phyloP scores from a whole-genome alignment of 2,113 vertebrate genomes.

The Typhlomys cinereus region DNA sequence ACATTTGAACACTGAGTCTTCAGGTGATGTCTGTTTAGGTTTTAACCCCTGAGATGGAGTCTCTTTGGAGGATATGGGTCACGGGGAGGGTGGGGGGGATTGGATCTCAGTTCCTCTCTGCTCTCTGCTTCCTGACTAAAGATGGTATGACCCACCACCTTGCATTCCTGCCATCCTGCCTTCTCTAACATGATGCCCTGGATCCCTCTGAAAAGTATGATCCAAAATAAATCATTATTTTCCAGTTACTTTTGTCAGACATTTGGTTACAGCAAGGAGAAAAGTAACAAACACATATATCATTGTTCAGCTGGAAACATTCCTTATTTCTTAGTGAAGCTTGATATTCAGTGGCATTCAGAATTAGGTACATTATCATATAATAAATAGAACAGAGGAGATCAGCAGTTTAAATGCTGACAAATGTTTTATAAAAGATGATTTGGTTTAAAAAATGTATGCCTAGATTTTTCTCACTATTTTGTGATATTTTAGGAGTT shows the following conservation, averaged over 20 bases:
- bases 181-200: no score
- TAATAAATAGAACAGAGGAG: not conserved
- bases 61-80: no score
- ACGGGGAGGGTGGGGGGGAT: no score
- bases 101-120: no score
- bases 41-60: no score
- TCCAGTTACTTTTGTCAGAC: not conserved
- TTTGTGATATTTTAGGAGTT: not conserved
- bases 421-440: not conserved
- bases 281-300: not conserved
- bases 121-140: no score
- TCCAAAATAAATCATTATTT: no score
- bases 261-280: not conserved
- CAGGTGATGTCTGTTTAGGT: no score
- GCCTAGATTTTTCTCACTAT: not conserved
- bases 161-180: no score
- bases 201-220: no score
- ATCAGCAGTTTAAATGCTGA: not conserved
- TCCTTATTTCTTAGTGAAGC: not conserved
- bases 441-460: not conserved
- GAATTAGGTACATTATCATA: not conserved
- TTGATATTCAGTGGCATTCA: not conserved
- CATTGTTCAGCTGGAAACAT: not conserved
- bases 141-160: no score
- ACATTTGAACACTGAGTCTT: no score